Base-by-base conservation (phyloP, 1,140 invertebrate species). In the Apis florea region DNA sequence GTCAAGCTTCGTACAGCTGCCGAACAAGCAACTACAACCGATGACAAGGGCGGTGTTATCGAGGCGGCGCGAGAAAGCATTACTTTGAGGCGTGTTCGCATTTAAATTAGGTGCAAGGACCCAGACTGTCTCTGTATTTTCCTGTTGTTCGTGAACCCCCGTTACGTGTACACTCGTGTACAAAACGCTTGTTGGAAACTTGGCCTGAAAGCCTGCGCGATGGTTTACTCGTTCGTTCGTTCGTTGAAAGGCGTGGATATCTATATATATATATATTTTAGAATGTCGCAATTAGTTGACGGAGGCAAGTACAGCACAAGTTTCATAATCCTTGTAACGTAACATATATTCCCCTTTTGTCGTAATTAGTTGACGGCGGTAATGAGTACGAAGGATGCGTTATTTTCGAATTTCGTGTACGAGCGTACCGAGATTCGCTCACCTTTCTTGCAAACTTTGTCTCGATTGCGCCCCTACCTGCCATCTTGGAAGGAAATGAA, bases 281-380 rank as follows among this genome's bases (percentile, higher is more conserved):
- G 73, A 80, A 74, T 54, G 68, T 80, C 59, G 85, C 77, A 86
- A 87, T 84, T 87, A 87, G 85, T 77, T 77, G 82, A 83, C 68
- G 77, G 49, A 58, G 54, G 73, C 59, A 86, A 83, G 77, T 77
- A 79, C 75, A 61, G 49, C 68, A 59, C 68, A 76, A 87, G 72
- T 86, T 87, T 54, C 85, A 67, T 72, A 77, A 83, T 83, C 68
- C 66, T 61, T 40, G 76, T 67, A 80, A 77, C 66, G 79, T 70
- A 87, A 87, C 68, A n/a, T 74, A 71, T 61, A 86, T 69, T 53
- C 59, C 61, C 69, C 85, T 70, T 61, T 79, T 80, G 73, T 80
- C 63, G 78, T 79, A 83, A 83, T 87, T 78, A 80, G 53, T 71
- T 79, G 2, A 63, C 58, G 31, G 59, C 53, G n/a, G 56, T 79